Evolutionary conservation across 2,113 vertebrate genomes (phyloP), one percentile per base, ranked within the genome.

Genomic region (Caloenas nicobarica): DNA sequence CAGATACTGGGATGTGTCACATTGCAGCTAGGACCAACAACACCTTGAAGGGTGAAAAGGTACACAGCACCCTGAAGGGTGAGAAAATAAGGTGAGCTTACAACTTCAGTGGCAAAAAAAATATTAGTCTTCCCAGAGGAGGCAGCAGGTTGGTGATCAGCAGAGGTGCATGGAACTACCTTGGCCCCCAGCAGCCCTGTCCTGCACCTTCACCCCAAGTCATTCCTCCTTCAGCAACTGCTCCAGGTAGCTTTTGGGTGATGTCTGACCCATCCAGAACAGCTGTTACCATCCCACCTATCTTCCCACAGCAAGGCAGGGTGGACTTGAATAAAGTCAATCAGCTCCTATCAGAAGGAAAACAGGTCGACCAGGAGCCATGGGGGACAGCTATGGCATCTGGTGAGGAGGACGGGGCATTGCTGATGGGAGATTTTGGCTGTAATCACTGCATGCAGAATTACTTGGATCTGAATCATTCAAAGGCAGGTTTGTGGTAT

Each of bases 1-100:
- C 5, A 0, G 28, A 57, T 0, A 0, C 26, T 31, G 23, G 18
- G 38, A 62, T 0, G 1, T 31, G 18, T 40, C n/a, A 77, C 28
- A 9, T 7, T 58, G 38, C 17, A 79, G 15, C 4, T 10, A 54
- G 4, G 42, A 53, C 13, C 36, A 65, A 9, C 21, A 51, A 23
- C 13, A 29, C 2, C 5, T 38, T 40, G 28, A 79, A 61, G 9
- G 3, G 2, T 50, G 23, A 24, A 50, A 50, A 50, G 23, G 11
- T 50, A 50, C 14, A 24, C 11, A 23, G 24, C 51, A 53, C 26
- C 51, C 51, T 53, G 26, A 53, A 53, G 51, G 51, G 51, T 28
- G 31, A 51, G 69, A 76, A 82, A 78, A 23, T 23, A 74, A 73
- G 44, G 23, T 34, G 86, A 66, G 14, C 8, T 54, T 76, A 33